These are phyloP conservation scores for Aythya baeri DNA, from an alignment of 2,113 vertebrate genomes.

Conservation along the genomic window DNA sequence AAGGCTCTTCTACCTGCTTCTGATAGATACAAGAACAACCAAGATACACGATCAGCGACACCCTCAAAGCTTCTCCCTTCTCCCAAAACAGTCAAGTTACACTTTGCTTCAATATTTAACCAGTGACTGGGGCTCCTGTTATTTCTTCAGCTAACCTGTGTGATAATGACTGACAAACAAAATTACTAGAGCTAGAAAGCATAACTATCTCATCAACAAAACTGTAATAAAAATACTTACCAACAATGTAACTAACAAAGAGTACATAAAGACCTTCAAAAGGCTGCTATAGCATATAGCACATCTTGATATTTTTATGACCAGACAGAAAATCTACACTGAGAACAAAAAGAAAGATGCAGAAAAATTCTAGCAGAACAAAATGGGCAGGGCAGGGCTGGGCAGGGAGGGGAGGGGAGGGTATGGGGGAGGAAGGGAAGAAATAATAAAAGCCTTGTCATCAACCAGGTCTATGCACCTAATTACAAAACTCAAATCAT, in stretches of 20 bases:
- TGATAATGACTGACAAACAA: neutral
- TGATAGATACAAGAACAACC: neutral
- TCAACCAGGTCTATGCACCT: neutral
- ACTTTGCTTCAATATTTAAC: neutral
- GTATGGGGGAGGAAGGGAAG: accelerated
- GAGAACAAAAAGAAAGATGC: neutral
- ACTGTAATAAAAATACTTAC: neutral
- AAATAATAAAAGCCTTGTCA: neutral
- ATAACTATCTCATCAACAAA: neutral
- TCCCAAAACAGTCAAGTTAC: neutral
- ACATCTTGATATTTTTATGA: neutral
- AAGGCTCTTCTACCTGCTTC: neutral
- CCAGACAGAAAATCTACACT: neutral
- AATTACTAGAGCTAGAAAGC: neutral
- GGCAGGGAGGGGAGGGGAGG: accelerated
- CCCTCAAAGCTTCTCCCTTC: neutral
- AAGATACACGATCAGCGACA: neutral
- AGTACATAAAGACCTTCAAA: neutral
- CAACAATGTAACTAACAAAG: neutral
- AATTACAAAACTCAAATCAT: neutral
- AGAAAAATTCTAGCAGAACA: neutral
- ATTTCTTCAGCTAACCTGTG: neutral
- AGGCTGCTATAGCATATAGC: neutral
- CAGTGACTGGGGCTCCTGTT: neutral
- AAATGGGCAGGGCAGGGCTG: neutral